Evolutionary conservation across 2,113 vertebrate species (phyloP).

Genomic region (Hystrix brachyura): DNA sequence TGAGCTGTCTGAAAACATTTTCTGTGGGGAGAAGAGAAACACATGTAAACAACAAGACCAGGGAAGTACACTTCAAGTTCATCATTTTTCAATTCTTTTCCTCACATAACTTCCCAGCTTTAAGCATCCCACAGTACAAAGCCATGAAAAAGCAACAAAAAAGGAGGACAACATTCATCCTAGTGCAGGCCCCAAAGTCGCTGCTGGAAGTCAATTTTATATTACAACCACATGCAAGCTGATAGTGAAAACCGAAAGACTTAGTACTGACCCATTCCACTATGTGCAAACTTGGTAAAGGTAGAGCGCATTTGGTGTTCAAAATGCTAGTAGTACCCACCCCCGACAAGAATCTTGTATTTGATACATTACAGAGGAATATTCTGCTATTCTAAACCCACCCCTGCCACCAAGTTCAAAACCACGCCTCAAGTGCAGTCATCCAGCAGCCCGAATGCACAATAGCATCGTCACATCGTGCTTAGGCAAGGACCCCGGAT

Average conservation of each 20-base stretch:
- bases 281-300: neutral
- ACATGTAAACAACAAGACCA: slow-evolving; percentile 69
- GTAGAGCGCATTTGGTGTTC: neutral
- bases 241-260: neutral
- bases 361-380: neutral
- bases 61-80: slow-evolving; percentile 49
- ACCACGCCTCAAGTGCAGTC: slow-evolving; percentile 64
- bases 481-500: slow-evolving; percentile 72
- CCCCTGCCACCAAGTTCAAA: slow-evolving; percentile 64
- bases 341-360: neutral
- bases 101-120: slow-evolving; percentile 40
- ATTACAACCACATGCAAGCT: neutral
- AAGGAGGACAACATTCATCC: neutral
- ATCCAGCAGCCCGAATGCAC: slow-evolving; percentile 8
- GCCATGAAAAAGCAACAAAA: neutral
- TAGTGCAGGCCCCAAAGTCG: neutral
- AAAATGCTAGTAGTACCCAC: neutral
- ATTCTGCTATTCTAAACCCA: neutral
- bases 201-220: neutral
- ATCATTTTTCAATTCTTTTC: slow-evolving; percentile 37
- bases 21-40: slow-evolving; percentile 88
- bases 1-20: slow-evolving; percentile 99
- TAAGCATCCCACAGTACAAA: slow-evolving; percentile 39
- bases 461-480: slow-evolving; percentile 55
- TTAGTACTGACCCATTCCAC: neutral